Percentiles rank a stretch among this genome's conserved stretches.
These are phyloP conservation scores for Mythimna pallens DNA, from an alignment of 2,888 invertebrate genomes.

Conservation along the genomic window DNA sequence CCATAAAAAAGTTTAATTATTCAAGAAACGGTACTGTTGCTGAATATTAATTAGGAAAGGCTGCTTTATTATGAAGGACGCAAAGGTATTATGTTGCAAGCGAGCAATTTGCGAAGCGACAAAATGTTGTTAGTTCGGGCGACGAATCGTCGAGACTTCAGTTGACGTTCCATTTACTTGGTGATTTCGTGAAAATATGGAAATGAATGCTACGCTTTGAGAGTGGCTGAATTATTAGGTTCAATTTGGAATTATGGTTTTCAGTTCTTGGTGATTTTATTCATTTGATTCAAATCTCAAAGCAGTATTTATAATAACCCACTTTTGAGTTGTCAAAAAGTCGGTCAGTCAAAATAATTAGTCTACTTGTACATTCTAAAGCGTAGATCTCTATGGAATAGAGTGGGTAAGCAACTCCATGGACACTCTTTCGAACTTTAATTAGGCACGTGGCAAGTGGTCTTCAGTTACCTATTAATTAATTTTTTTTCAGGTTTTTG, in stretches of 20 bases:
- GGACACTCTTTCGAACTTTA: no score
- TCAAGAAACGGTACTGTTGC: constrained; percentile 59
- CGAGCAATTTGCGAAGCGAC: constrained; percentile 65
- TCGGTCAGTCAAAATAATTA: no score
- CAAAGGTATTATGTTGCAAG: constrained; percentile 63
- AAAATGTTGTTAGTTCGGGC: constrained; percentile 62
- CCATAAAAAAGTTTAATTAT: constrained; percentile 69
- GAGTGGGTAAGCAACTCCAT: no score
- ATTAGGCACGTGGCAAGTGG: no score
- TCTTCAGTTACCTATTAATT: no score
- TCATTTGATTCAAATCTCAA: not conserved
- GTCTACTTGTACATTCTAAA: no score
- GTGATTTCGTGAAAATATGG: constrained; percentile 56
- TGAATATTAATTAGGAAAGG: constrained; percentile 66
- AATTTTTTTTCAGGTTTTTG: no score
- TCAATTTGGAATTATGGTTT: constrained; percentile 24
- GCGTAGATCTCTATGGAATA: no score
- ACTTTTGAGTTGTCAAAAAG: no score
- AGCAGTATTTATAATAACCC: no score
- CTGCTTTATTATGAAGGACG: constrained; percentile 61
- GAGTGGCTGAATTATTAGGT: constrained; percentile 21
- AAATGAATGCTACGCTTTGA: constrained; percentile 41
- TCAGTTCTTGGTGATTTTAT: not conserved
- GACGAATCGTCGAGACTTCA: constrained; percentile 45
- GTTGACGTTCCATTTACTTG: constrained; percentile 56